These are phyloP conservation scores for Capreolus pygargus DNA, from an alignment of 2,113 vertebrate genomes.

Conservation along the genomic window DNA sequence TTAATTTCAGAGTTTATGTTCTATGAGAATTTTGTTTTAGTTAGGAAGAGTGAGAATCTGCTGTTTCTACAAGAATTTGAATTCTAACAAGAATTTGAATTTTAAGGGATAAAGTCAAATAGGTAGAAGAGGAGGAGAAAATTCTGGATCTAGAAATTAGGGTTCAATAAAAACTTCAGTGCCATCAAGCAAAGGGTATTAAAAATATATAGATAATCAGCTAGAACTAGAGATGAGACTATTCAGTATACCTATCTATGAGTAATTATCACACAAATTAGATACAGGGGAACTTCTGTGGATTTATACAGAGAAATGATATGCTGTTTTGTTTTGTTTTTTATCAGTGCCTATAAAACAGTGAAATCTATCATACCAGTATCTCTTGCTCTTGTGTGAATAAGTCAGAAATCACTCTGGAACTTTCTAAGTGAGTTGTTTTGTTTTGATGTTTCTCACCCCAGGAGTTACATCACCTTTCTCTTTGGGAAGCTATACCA, in stretches of 20 bases:
- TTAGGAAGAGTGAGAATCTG: background rate
- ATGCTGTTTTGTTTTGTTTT: background rate
- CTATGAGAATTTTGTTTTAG: background rate
- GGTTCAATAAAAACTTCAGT: background rate
- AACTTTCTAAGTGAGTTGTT: background rate
- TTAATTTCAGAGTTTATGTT: background rate
- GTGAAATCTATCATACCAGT: background rate
- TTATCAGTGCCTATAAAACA: background rate
- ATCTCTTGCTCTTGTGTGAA: background rate
- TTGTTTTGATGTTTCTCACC: background rate
- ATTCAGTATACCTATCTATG: background rate
- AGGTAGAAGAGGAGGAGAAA: background rate
- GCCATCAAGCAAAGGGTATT: background rate
- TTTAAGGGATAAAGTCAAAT: background rate
- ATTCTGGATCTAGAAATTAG: background rate
- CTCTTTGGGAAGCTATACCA: background rate
- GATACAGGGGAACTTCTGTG: background rate
- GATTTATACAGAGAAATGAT: background rate
- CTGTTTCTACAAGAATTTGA: background rate
- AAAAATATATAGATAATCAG: background rate
- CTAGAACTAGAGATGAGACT: background rate
- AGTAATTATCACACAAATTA: background rate
- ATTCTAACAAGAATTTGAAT: slow-evolving; percentile 14
- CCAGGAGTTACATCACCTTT: background rate
- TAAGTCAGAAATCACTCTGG: background rate